Evolutionary conservation across 2,797 vertebrate genomes (phyloP).

Genomic region (Leptoclinus maculatus): DNA sequence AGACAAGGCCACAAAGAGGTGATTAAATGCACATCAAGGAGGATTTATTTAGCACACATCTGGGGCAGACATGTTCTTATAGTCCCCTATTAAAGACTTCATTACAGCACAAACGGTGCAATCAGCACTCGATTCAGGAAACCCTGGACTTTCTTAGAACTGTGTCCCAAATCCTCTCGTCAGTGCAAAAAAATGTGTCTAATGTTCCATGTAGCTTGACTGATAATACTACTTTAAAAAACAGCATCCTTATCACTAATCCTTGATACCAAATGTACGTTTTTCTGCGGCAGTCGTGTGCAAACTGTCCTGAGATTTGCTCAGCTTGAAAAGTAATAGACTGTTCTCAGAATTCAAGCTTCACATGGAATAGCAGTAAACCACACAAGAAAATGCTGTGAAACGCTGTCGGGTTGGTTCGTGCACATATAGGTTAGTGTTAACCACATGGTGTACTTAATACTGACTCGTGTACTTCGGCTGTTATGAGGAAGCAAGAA

Average conservation of each 20-base stretch:
- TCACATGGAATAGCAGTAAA: constrained; percentile 9
- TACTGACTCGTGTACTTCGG: neutral
- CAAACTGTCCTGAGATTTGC: constrained; percentile 7
- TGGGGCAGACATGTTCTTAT: constrained; percentile 58
- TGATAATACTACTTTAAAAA: neutral
- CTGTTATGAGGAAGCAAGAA: neutral
- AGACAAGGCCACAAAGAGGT: constrained; percentile 70
- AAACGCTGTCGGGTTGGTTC: neutral
- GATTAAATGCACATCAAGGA: constrained; percentile 79
- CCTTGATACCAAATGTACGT: neutral
- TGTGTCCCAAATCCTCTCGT: constrained; percentile 12
- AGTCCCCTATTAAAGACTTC: constrained; percentile 67
- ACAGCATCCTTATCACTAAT: neutral
- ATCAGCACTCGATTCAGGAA: constrained; percentile 38
- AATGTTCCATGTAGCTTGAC: neutral
- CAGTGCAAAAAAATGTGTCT: constrained; percentile 30
- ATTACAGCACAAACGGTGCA: constrained; percentile 51
- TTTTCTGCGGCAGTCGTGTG: neutral
- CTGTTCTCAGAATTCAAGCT: constrained; percentile 54
- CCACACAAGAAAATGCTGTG: constrained; percentile 3
- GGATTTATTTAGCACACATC: constrained; percentile 74
- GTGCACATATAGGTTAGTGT: neutral
- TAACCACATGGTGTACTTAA: constrained; percentile 34
- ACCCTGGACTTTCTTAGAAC: constrained; percentile 11
- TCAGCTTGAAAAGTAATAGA: neutral